Evolutionary conservation across 1,140 invertebrate genomes (phyloP).

Genomic region (Lithobius niger): DNA sequence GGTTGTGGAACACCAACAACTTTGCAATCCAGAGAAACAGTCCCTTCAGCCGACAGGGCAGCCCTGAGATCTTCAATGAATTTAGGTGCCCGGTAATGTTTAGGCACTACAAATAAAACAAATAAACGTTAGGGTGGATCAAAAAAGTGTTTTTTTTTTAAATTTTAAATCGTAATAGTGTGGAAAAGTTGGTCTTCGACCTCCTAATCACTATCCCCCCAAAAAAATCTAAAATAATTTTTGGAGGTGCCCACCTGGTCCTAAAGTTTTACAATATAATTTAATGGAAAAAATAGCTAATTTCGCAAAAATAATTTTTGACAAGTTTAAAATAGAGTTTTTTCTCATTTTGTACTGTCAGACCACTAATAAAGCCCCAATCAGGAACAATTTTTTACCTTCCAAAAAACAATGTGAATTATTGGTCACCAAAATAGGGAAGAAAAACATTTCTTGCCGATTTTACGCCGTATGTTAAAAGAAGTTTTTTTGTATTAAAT

Average conservation of each 20-base stretch:
- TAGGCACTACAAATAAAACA: slow-evolving; percentile 43
- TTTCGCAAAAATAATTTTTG: too few species aligned
- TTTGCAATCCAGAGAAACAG: slow-evolving; percentile 83
- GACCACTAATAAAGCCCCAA: too few species aligned
- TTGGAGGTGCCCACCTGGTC: not conserved
- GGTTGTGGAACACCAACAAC: slow-evolving; percentile 82
- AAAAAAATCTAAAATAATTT: not conserved
- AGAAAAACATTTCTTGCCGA: too few species aligned
- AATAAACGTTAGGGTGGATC: not conserved
- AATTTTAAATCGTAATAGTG: too few species aligned
- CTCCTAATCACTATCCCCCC: not conserved
- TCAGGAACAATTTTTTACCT: too few species aligned
- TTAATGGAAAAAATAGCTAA: not conserved
- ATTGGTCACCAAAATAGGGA: too few species aligned
- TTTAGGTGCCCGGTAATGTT: slow-evolving; percentile 72
- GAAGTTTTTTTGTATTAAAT: too few species aligned
- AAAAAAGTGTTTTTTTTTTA: not conserved
- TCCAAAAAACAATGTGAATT: too few species aligned
- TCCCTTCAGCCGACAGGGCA: slow-evolving; percentile 68
- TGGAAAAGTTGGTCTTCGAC: too few species aligned
- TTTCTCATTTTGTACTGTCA: too few species aligned
- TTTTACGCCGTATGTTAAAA: too few species aligned
- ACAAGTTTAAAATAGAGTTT: too few species aligned
- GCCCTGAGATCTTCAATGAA: slow-evolving; percentile 72
- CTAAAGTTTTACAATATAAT: not conserved